Base-by-base conservation (phyloP, 2,797 vertebrate species). In the Sebastes cheni region DNA sequence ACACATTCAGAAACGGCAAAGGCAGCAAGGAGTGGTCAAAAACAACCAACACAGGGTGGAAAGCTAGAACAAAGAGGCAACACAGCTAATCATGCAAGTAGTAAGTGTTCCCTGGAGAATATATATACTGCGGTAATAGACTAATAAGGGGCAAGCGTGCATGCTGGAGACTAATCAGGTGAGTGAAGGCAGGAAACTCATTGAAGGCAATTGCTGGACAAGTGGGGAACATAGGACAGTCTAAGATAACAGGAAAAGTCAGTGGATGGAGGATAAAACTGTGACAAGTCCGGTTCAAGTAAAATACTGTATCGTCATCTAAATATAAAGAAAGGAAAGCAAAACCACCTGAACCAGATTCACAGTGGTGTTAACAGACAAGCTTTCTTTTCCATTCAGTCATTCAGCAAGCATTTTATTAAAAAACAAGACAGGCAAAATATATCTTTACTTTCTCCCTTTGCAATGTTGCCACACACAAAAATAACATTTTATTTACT, bases 141-240 rank as follows among this genome's bases (percentile, higher is more conserved):
- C 67, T 72, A 83, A 77, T 80, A 72, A 77, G 50, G 72, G 66
- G 61, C 56, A 59, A 58, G 52, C 54, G 23, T 64, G 50, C 54
- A 5, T 67, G 70, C 30, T 59, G 46, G 32, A 36, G 62, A 54
- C 25, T 72, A 65, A 72, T 72, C 56, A 56, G 69, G 18, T 18
- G 32, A 74, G 25, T 13, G 71, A 65, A 10, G 12, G 55, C 46
- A 32, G 65, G 6, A 77, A 71, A 65, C 18, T n/a, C 22, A 8
- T 64, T 61, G 39, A 71, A 4, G n/a, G 22, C 9, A 62, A 22
- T 46, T 29, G 52, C 23, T 46, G 1, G 39, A 71, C 73, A 55
- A 55, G 22, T 3, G 5, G 7, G 4, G 1, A 46, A 67, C 16
- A 11, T 7, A 3, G 6, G 42, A 46, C 42, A 46, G 8, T 58